These are phyloP conservation scores for Trichoplusia ni DNA, from an alignment of 1,140 invertebrate species.

Conservation along the genomic window DNA sequence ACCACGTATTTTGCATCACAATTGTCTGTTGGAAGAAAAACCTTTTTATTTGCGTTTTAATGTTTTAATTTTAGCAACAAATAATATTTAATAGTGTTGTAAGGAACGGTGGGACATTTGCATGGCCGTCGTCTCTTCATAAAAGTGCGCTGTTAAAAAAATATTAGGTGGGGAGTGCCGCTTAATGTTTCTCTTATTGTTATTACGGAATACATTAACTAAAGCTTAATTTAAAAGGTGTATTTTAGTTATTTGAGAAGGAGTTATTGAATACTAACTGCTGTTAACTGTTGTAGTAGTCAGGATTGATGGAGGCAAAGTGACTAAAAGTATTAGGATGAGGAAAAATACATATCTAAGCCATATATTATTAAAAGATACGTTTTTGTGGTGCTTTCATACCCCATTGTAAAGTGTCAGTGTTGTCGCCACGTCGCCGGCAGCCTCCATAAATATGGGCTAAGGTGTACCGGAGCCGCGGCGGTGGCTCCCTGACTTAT, in stretches of 20 bases:
- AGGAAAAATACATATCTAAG: no score
- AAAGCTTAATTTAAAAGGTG: slow-evolving; percentile 10
- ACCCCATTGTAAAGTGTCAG: neutral
- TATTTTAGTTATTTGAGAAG: no score
- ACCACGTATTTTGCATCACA: slow-evolving; percentile 64
- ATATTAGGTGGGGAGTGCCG: slow-evolving; percentile 19
- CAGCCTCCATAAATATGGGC: slow-evolving; percentile 18
- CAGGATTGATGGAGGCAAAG: no score
- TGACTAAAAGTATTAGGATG: no score
- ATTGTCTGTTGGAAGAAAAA: slow-evolving; percentile 55
- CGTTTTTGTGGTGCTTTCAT: neutral
- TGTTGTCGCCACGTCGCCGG: neutral
- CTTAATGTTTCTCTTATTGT: slow-evolving; percentile 34
- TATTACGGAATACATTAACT: slow-evolving; percentile 28
- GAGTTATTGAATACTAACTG: no score
- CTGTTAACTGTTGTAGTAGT: no score
- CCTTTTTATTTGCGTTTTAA: slow-evolving; percentile 45
- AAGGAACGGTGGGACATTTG: slow-evolving; percentile 59
- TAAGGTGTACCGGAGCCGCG: slow-evolving; percentile 9
- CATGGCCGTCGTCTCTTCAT: slow-evolving; percentile 56
- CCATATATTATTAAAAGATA: no score
- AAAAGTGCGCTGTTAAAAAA: slow-evolving; percentile 57
- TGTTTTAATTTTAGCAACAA: slow-evolving; percentile 74
- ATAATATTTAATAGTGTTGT: slow-evolving; percentile 63
- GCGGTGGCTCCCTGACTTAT: slow-evolving; percentile 23